These are phyloP conservation scores for Hippolais icterina DNA, from an alignment of 2,113 vertebrate genomes.

Conservation along the genomic window DNA sequence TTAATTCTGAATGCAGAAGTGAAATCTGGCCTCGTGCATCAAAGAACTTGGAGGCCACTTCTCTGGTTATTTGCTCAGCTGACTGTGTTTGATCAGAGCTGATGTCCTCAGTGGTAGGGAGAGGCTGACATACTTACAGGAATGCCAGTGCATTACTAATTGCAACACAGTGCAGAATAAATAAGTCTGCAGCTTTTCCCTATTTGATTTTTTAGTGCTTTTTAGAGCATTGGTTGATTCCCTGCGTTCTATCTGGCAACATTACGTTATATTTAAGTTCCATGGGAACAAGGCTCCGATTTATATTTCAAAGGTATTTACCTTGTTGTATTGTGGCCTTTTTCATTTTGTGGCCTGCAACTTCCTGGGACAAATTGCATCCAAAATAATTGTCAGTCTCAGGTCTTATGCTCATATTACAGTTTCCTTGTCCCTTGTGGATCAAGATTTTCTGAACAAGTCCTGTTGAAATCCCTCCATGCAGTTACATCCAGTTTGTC, in stretches of 20 bases:
- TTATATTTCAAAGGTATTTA: not conserved
- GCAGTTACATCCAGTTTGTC: not conserved
- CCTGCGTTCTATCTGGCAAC: not conserved
- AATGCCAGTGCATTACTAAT: not conserved
- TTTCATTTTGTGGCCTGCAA: not conserved
- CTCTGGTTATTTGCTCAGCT: conserved; percentile 57
- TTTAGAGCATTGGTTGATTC: not conserved
- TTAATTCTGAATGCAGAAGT: not conserved
- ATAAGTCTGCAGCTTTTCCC: not conserved
- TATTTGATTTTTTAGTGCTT: not conserved
- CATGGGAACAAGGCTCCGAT: not conserved
- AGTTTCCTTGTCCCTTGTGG: not conserved
- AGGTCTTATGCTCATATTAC: not conserved
- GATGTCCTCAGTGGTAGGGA: not conserved
- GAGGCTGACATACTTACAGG: not conserved
- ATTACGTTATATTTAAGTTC: not conserved
- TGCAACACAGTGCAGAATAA: not conserved
- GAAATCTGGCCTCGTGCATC: conserved; percentile 12
- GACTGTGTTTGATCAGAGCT: conserved; percentile 30
- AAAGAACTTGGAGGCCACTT: not conserved
- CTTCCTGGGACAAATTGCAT: not conserved
- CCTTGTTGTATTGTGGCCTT: not conserved
- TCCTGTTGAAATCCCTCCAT: not conserved
- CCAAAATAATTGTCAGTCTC: not conserved
- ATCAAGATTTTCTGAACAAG: not conserved